phyloP scores from a whole-genome alignment of 2,888 invertebrate species.

The Meghimatium bilineatum region DNA sequence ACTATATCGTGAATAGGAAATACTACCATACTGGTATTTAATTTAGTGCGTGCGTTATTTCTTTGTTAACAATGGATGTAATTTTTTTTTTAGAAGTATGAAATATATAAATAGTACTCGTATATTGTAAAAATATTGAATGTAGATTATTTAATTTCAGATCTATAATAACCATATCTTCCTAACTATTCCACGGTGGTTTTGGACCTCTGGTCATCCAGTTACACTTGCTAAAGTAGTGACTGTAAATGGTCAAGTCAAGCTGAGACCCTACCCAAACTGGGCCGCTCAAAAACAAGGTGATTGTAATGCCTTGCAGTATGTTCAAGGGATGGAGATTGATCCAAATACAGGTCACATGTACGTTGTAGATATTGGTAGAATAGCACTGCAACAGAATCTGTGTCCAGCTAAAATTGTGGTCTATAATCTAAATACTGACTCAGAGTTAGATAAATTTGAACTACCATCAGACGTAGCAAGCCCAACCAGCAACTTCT shows the following conservation, averaged over 20 bases:
- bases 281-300: constrained; percentile 64
- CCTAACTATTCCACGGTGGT: constrained; percentile 65
- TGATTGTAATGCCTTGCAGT: constrained; percentile 64
- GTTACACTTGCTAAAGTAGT: constrained; percentile 52
- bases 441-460: constrained; percentile 55
- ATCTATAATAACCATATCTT: constrained; percentile 59
- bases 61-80: no score
- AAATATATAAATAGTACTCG: no score
- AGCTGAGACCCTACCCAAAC: constrained; percentile 61
- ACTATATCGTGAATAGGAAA: no score
- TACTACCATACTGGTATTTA: no score
- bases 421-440: constrained; percentile 58
- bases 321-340: constrained; percentile 67
- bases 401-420: constrained; percentile 65
- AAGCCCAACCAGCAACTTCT: constrained; percentile 55
- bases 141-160: constrained; percentile 34
- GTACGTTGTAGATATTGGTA: constrained; percentile 67
- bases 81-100: no score
- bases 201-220: constrained; percentile 47
- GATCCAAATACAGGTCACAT: constrained; percentile 65
- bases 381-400: constrained; percentile 45
- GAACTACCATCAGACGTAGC: constrained; percentile 62
- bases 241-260: constrained; percentile 39
- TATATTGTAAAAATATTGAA: no score
- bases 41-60: no score